Conservation (phyloP, 1,140 invertebrate genomes). For the Calephelis nemesis region DNA sequence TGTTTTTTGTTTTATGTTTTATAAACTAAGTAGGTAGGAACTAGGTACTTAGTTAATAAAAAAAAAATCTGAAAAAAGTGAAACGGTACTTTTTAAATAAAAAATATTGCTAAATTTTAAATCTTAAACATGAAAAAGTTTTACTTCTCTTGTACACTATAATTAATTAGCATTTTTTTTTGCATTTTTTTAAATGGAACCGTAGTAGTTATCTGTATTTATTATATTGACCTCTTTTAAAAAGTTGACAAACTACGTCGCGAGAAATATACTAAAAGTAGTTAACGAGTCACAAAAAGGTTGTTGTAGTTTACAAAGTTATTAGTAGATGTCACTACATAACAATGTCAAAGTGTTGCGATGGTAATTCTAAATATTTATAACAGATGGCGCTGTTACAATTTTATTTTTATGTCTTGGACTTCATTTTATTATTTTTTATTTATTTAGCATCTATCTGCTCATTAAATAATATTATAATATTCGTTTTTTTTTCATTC, state of each 20-base stretch:
- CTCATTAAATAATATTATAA: no score
- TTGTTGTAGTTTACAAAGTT: background rate
- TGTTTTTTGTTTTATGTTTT: background rate
- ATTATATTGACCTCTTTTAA: background rate
- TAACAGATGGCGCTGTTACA: slow-evolving; percentile 15
- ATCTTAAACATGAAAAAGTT: background rate
- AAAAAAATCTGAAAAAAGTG: no score
- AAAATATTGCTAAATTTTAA: no score
- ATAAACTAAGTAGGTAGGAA: no score
- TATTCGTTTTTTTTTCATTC: no score
- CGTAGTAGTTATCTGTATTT: background rate
- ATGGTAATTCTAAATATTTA: background rate
- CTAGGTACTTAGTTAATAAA: no score
- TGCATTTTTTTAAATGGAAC: no score
- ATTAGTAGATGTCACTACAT: background rate
- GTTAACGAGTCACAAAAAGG: background rate
- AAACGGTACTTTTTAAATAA: no score
- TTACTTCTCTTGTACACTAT: background rate
- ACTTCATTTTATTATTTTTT: no score
- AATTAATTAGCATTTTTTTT: background rate
- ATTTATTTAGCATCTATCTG: no score
- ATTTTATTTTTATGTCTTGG: background rate
- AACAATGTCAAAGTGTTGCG: background rate
- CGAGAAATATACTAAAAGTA: background rate
- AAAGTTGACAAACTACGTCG: background rate